Conservation (phyloP, 2,797 vertebrate species). For the Pseudocheirus occidentalis region DNA sequence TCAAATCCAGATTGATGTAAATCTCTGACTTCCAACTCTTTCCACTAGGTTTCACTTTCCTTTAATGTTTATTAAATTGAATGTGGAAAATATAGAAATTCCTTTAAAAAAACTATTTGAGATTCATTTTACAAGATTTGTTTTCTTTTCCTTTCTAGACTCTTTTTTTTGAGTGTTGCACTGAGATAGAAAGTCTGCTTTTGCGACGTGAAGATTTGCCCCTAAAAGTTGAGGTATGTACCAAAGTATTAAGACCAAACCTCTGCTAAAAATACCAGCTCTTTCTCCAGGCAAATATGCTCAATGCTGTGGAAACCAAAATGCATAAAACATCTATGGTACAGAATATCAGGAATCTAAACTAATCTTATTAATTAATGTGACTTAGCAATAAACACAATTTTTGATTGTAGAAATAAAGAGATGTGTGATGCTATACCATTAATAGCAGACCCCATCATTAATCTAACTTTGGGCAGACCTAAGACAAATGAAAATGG, state of each 20-base stretch:
- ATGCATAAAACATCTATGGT: conserved; percentile 38
- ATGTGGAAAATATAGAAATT: not conserved
- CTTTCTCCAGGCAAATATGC: not conserved
- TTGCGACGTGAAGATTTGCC: conserved; percentile 64
- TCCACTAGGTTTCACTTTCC: not conserved
- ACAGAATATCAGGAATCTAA: conserved; percentile 40
- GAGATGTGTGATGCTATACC: conserved; percentile 11
- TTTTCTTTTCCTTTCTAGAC: conserved; percentile 77
- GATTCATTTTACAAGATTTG: conserved; percentile 59
- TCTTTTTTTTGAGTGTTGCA: conserved; percentile 84
- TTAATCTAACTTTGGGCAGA: conserved; percentile 42
- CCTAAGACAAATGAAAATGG: not conserved
- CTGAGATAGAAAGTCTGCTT: conserved; percentile 85
- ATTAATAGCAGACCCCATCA: conserved; percentile 25
- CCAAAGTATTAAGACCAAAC: conserved; percentile 17
- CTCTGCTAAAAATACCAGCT: not conserved
- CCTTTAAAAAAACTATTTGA: not conserved
- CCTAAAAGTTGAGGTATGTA: conserved; percentile 84
- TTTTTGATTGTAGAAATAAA: conserved; percentile 45
- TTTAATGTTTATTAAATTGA: not conserved
- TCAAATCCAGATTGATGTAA: not conserved
- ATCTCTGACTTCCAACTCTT: not conserved
- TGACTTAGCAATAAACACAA: conserved; percentile 41
- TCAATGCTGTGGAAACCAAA: conserved; percentile 61
- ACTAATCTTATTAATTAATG: conserved; percentile 50